Base-by-base conservation (phyloP, 2,888 invertebrate species). In the Paralinhomoeus sp. region DNA sequence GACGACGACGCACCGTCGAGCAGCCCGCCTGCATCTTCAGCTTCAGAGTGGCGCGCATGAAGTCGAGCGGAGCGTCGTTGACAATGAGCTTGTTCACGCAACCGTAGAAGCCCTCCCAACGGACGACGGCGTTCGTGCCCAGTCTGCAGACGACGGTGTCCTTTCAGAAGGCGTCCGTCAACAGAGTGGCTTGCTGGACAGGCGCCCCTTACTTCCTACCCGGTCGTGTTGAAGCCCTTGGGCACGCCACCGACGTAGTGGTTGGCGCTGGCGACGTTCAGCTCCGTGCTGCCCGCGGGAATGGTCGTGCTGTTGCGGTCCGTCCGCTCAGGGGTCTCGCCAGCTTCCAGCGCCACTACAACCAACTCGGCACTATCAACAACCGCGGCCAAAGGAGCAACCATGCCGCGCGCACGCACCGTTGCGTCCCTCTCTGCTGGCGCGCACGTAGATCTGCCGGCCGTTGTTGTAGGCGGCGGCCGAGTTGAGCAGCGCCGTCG, bases 211-310 rank as follows among this genome's bases (percentile, higher is more conserved):
- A 38, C 9, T 24, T n/a, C 41, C 35, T 31, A 56, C 22, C 47
- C 46, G 9, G 48, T 45, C 9, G 47, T 46, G 21, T 53, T 45
- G 41, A 61, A 52, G 38, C 56, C 56, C 17, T 57, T 51, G 2
- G 66, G 66, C n/a, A 66, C 55, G 35, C 67, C 67, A 20, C 64
- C 67, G 48, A 64, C 62, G 50, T 54, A 64, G 47, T 66, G 56
- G 34, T 57, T 53, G 38, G 53, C 53, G 22, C 56, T 53, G 12
- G 54, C 51, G 21, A 64, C 53, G 31, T 64, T 57, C 39, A 67
- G 53, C 2, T 57, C 57, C 3, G 55, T 57, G 44, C 57, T 57
- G 36, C n/a, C n/a, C n/a, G n/a, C n/a, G n/a, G n/a, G n/a, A n/a
- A n/a, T n/a, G n/a, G n/a, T n/a, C n/a, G n/a, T n/a, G n/a, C n/a